Evolutionary conservation across 2,797 vertebrate genomes (phyloP), one percentile per base, ranked within the genome.

Genomic region (Phataginus tricuspis): DNA sequence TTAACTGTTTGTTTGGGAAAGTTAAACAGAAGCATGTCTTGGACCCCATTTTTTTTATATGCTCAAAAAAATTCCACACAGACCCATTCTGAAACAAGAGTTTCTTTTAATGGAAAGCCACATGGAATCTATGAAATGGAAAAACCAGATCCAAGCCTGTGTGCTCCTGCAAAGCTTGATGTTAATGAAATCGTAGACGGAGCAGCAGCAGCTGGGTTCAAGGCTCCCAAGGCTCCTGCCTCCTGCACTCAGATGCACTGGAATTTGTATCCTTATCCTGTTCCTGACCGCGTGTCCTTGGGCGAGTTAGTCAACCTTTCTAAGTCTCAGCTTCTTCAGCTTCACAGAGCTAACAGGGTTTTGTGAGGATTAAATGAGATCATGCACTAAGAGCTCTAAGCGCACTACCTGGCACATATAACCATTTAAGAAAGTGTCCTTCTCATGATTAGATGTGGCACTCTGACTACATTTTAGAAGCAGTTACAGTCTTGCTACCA

Each of bases 261-360:
- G 34, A 91, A 45, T 74, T 59, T 93, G 57, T 25, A 66, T 85
- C 57, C 51, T 84, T 64, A 27, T 9, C 45, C 72, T 42, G 89
- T 37, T 68, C 59, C 64, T 53, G 51, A 34, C 34, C 16, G 61
- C 64, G 69, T 90, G 94, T 96, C 93, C 93, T 94, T 96, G 93
- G 94, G 39, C 68, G 77, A 71, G 55, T 82, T 49, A 77, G 55
- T 64, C 78, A 80, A 96, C 69, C 79, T 74, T 74, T 63, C n/a
- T 39, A 27, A 86, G 49, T 68, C 42, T 69, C 19, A 61, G 79
- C 55, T 79, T 77, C 45, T 84, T 86, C 29, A 39, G 71, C 69
- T 82, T 82, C 83, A 49, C 9, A n/a, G 64, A 91, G 75, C 42
- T 77, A 69, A 71, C 1, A 68, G 64, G 34, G 64, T 14, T 37